phyloP scores from a whole-genome alignment of 2,113 vertebrate genomes.

The Noctilio leporinus region DNA sequence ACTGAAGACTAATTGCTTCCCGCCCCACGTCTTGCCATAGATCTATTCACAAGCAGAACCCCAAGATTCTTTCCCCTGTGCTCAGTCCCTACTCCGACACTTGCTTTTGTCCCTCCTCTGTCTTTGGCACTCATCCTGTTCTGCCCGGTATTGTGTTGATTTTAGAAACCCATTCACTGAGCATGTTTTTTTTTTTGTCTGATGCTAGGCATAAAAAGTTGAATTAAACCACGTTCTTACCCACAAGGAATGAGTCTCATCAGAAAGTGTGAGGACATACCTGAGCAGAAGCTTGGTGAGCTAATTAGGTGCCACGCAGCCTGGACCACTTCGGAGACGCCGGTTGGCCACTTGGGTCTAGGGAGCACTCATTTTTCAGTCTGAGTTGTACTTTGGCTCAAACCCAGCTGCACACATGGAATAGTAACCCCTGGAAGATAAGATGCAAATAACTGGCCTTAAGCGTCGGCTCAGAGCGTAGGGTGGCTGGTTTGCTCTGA shows the following conservation, averaged over 20 bases:
- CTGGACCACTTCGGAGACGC: background rate
- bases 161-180: background rate
- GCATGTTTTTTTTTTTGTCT: background rate
- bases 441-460: background rate
- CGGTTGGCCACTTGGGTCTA: background rate
- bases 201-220: background rate
- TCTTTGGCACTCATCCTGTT: background rate
- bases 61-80: background rate
- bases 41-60: background rate
- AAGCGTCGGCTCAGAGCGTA: background rate
- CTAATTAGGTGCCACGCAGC: background rate
- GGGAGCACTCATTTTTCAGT: background rate
- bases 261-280: background rate
- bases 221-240: background rate
- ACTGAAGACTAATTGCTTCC: background rate
- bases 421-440: background rate
- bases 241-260: background rate
- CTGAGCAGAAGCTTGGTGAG: background rate
- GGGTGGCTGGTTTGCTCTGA: background rate
- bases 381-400: background rate
- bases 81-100: background rate
- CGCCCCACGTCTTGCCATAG: background rate
- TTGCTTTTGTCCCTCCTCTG: background rate
- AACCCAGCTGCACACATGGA: background rate
- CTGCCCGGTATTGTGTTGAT: background rate